These are phyloP conservation scores for Vanessa atalanta DNA, from an alignment of 1,140 invertebrate species.

Conservation along the genomic window DNA sequence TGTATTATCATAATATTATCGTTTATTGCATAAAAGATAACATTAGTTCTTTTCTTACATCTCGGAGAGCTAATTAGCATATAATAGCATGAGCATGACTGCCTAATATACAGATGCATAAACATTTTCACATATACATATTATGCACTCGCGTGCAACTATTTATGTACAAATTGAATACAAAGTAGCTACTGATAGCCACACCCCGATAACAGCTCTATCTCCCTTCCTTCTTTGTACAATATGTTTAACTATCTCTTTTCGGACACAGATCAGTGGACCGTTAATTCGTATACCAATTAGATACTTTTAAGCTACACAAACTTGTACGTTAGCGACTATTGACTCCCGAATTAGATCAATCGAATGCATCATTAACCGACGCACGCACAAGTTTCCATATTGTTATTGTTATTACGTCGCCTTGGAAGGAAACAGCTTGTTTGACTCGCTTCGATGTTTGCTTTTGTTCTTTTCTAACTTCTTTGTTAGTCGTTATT, in stretches of 20 bases:
- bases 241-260: slow-evolving; percentile 48
- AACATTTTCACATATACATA: slow-evolving; percentile 41
- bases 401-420: slow-evolving; percentile 74
- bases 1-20: background rate
- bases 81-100: slow-evolving; percentile 58
- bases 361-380: slow-evolving; percentile 50
- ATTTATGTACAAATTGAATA: slow-evolving; percentile 62
- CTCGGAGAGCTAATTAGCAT: slow-evolving; percentile 66
- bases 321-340: slow-evolving; percentile 7
- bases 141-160: slow-evolving; percentile 63
- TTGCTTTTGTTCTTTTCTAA: slow-evolving; percentile 76
- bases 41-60: slow-evolving; percentile 30
- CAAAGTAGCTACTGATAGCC: slow-evolving; percentile 71
- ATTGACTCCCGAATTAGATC: slow-evolving; percentile 16
- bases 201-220: slow-evolving; percentile 67
- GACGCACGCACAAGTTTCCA: slow-evolving; percentile 55
- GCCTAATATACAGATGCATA: slow-evolving; percentile 47
- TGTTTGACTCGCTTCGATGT: slow-evolving; percentile 65
- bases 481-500: slow-evolving; percentile 71
- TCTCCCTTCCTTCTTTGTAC: slow-evolving; percentile 57
- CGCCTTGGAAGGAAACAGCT: slow-evolving; percentile 68
- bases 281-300: slow-evolving; percentile 53
- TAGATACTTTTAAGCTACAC: slow-evolving; percentile 14
- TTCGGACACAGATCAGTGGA: slow-evolving; percentile 49
- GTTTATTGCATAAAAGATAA: background rate